Conservation (phyloP, 2,797 vertebrate species). For the Bryconaethiops microstoma region DNA sequence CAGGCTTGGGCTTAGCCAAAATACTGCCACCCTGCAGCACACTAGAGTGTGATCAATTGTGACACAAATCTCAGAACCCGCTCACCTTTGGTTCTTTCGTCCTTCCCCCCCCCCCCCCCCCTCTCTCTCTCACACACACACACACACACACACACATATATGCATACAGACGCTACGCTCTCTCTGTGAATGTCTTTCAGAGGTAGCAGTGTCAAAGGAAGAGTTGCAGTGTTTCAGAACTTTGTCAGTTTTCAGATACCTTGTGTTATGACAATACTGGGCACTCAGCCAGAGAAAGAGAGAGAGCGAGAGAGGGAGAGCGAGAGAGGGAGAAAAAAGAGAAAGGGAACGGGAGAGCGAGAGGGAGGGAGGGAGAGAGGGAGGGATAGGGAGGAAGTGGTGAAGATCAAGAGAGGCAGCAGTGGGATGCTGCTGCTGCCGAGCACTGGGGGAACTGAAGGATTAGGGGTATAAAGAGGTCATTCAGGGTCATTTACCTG, state of each 20-base stretch:
- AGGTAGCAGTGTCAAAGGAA: constrained; percentile 10
- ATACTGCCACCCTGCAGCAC: constrained; percentile 16
- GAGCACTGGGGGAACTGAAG: constrained; percentile 9
- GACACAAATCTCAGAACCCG: constrained; percentile 29
- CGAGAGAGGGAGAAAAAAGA: neutral
- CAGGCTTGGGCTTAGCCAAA: constrained; percentile 24
- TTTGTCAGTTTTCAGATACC: constrained; percentile 18
- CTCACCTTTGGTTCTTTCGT: neutral
- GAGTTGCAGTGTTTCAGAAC: neutral
- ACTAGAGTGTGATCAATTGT: constrained; percentile 39
- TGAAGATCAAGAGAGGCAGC: constrained; percentile 18
- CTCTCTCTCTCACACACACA: neutral
- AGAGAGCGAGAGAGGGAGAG: neutral
- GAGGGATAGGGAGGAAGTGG: neutral
- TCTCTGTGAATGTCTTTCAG: neutral
- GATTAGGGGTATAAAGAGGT: constrained; percentile 36
- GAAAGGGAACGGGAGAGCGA: constrained; percentile 9
- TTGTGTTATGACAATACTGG: constrained; percentile 13
- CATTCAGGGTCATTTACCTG: constrained; percentile 30
- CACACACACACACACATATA: neutral
- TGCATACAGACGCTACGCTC: neutral
- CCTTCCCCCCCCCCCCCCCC: neutral
- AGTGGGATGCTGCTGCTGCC: constrained; percentile 26
- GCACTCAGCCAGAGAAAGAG: neutral
- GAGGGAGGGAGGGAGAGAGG: constrained; percentile 22